phyloP scores from a whole-genome alignment of 2,113 vertebrate genomes.

The Sphyrna mokarran region DNA sequence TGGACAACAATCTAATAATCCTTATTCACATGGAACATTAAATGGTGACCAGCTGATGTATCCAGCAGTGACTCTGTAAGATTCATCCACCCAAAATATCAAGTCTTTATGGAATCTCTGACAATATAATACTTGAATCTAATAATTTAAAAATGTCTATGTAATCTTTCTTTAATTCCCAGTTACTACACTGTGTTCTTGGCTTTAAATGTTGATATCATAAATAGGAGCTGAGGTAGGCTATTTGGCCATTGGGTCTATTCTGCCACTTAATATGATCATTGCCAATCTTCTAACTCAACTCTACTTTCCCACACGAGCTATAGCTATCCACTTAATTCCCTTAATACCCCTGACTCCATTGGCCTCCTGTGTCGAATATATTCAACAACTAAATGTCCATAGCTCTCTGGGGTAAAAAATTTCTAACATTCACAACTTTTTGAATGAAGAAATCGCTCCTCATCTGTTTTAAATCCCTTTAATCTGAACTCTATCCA shows the following conservation, averaged over 20 bases:
- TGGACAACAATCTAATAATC: slow-evolving; percentile 37
- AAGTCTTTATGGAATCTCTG: neutral
- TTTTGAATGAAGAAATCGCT: neutral
- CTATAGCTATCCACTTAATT: neutral
- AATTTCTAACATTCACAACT: neutral
- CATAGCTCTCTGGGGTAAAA: neutral
- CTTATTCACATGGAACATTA: slow-evolving; percentile 23
- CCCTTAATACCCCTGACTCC: neutral
- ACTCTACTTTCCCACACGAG: neutral
- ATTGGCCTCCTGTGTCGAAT: neutral
- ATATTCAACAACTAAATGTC: neutral
- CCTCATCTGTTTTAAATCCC: neutral
- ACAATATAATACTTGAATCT: neutral
- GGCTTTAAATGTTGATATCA: neutral
- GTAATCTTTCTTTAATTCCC: neutral
- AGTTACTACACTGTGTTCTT: neutral
- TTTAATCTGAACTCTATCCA: neutral
- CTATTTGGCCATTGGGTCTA: neutral
- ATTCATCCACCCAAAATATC: neutral
- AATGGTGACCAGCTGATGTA: slow-evolving; percentile 27
- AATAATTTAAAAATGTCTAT: slow-evolving; percentile 12
- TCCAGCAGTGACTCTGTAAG: slow-evolving; percentile 19
- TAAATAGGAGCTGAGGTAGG: neutral
- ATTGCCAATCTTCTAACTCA: neutral
- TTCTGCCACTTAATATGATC: neutral